Conservation (phyloP, 2,888 invertebrate genomes). For the Hymenopus coronatus region DNA sequence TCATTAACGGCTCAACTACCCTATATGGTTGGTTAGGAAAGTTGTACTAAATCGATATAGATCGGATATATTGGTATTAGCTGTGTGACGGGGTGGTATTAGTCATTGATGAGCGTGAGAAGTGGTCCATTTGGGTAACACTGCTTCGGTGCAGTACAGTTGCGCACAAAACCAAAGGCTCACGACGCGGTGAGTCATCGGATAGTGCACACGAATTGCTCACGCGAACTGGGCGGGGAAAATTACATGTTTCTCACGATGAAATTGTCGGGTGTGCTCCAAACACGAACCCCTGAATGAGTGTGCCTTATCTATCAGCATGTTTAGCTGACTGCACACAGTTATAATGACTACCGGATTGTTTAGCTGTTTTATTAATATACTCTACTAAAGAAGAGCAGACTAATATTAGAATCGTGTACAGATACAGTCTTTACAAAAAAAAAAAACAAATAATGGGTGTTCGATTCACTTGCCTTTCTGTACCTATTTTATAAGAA, state of each 20-base stretch:
- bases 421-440: no score
- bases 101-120: conserved; percentile 16
- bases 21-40: neutral
- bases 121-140: neutral
- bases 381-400: no score
- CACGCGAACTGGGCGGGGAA: neutral
- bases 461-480: no score
- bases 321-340: neutral
- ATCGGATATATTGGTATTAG: conserved; percentile 11
- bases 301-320: neutral
- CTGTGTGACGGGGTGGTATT: neutral
- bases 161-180: neutral
- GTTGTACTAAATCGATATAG: neutral
- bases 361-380: neutral
- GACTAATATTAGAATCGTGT: no score
- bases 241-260: neutral
- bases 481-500: no score
- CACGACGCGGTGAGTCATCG: neutral
- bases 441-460: no score
- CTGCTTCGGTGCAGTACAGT: neutral
- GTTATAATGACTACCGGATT: neutral
- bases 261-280: neutral
- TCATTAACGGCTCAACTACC: neutral
- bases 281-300: neutral
- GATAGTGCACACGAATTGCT: neutral